These are phyloP conservation scores for Perccottus glenii DNA, from an alignment of 2,113 vertebrate species.

Conservation along the genomic window DNA sequence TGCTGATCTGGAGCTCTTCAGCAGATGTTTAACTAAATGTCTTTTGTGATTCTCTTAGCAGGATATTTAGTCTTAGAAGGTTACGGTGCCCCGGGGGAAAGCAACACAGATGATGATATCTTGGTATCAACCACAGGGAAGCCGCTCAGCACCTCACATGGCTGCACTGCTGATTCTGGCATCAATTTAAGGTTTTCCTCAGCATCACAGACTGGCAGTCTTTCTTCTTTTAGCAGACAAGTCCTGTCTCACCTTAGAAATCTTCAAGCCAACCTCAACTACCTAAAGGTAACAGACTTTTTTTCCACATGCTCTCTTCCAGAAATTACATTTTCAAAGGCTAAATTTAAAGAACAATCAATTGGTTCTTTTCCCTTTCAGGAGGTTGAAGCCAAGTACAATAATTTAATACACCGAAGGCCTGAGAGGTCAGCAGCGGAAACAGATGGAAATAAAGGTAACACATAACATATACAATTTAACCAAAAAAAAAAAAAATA, in stretches of 20 bases:
- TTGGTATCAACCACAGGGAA: slow-evolving; percentile 72
- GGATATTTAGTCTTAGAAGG: slow-evolving; percentile 91
- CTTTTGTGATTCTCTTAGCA: slow-evolving; percentile 59
- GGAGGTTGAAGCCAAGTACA: slow-evolving; percentile 92
- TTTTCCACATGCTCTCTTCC: background rate
- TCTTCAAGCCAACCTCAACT: slow-evolving; percentile 90
- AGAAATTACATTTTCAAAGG: background rate
- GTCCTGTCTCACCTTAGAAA: slow-evolving; percentile 88
- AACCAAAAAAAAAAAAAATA: background rate
- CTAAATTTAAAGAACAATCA: background rate
- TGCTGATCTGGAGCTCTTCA: background rate
- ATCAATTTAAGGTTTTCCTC: slow-evolving; percentile 78
- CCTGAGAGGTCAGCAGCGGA: slow-evolving; percentile 82
- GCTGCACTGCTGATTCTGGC: slow-evolving; percentile 74
- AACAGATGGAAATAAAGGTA: slow-evolving; percentile 88
- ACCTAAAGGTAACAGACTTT: slow-evolving; percentile 65
- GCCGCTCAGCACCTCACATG: slow-evolving; percentile 72
- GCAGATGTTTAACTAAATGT: background rate
- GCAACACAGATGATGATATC: slow-evolving; percentile 90
- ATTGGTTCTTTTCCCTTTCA: slow-evolving; percentile 58
- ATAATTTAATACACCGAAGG: slow-evolving; percentile 85
- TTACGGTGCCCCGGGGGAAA: slow-evolving; percentile 86
- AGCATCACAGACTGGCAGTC: slow-evolving; percentile 71
- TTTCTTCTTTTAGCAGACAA: slow-evolving; percentile 81
- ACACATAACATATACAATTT: background rate